Percentiles rank a stretch among this genome's conserved stretches.
Conservation (phyloP, 2,888 invertebrate species). For the Acrobasis consociella region DNA sequence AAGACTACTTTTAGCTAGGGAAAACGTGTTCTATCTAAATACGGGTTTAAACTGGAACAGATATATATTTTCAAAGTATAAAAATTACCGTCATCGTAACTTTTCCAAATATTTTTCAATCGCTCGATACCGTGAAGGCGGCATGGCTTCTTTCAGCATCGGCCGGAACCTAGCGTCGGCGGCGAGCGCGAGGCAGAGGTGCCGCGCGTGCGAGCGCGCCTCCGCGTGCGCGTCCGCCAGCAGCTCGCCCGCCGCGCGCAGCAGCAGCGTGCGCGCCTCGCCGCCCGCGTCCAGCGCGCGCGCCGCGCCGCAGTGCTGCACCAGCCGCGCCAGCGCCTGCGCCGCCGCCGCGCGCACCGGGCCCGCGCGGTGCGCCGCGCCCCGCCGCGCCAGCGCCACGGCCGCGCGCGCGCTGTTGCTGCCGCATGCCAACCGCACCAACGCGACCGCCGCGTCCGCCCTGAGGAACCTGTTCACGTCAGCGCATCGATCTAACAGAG, state of each 20-base stretch:
- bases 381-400: constrained; percentile 85
- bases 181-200: constrained; percentile 88
- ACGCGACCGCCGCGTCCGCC: constrained; percentile 92
- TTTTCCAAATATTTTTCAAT: constrained; percentile 91
- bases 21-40: too few relatives aligned
- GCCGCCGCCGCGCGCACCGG: constrained; percentile 93
- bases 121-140: constrained; percentile 89
- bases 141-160: constrained; percentile 90
- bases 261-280: constrained; percentile 90
- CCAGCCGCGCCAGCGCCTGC: constrained; percentile 87
- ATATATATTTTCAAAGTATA: constrained; percentile 8
- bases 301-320: constrained; percentile 88
- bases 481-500: constrained; percentile 93
- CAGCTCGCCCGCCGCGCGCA: constrained; percentile 91
- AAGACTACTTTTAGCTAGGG: too few relatives aligned
- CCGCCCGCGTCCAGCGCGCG: constrained; percentile 87
- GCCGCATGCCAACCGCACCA: constrained; percentile 91
- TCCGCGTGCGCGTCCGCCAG: constrained; percentile 94
- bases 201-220: constrained; percentile 91
- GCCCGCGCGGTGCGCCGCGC: constrained; percentile 92
- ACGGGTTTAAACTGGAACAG: too few relatives aligned
- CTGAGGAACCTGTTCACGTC: constrained; percentile 97
- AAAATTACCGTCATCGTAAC: constrained; percentile 62
- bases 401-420: constrained; percentile 87
- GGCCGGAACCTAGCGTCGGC: constrained; percentile 89